These are phyloP conservation scores for Esperia sulphurella DNA, from an alignment of 2,888 invertebrate genomes.

Conservation along the genomic window DNA sequence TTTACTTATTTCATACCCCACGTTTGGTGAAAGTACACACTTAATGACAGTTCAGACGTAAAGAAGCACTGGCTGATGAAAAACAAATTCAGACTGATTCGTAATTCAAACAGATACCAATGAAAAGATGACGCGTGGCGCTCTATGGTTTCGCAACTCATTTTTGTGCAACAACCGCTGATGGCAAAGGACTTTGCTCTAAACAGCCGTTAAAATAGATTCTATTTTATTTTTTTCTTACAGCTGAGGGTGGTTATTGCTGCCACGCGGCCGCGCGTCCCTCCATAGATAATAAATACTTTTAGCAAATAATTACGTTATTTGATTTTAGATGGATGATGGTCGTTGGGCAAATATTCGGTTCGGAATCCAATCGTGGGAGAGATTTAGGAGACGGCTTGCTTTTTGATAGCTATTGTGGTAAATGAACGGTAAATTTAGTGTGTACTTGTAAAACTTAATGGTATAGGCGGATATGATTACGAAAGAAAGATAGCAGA, in stretches of 20 bases:
- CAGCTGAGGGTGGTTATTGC: slow-evolving; percentile 27
- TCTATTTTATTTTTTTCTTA: slow-evolving; percentile 1
- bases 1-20: slow-evolving; percentile 38
- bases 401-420: background rate
- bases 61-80: slow-evolving; percentile 66
- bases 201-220: background rate
- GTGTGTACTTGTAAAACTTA: too few species aligned
- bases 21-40: slow-evolving; percentile 51
- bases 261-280: slow-evolving; percentile 64
- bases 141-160: slow-evolving; percentile 28
- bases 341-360: slow-evolving; percentile 62
- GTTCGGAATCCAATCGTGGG: slow-evolving; percentile 53
- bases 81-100: slow-evolving; percentile 73
- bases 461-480: too few species aligned
- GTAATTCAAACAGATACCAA: slow-evolving; percentile 74
- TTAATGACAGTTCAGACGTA: slow-evolving; percentile 65
- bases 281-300: slow-evolving; percentile 72
- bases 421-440: background rate
- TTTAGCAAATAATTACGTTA: slow-evolving; percentile 75
- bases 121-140: slow-evolving; percentile 70
- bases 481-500: too few species aligned
- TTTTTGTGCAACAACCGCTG: slow-evolving; percentile 7
- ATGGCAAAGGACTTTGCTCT: background rate
- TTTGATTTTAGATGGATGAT: slow-evolving; percentile 76
- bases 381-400: slow-evolving; percentile 30